Percentiles rank a stretch among this genome's conserved stretches.
These are phyloP conservation scores for Magallana ariakensis DNA, from an alignment of 1,140 invertebrate genomes.

Conservation along the genomic window DNA sequence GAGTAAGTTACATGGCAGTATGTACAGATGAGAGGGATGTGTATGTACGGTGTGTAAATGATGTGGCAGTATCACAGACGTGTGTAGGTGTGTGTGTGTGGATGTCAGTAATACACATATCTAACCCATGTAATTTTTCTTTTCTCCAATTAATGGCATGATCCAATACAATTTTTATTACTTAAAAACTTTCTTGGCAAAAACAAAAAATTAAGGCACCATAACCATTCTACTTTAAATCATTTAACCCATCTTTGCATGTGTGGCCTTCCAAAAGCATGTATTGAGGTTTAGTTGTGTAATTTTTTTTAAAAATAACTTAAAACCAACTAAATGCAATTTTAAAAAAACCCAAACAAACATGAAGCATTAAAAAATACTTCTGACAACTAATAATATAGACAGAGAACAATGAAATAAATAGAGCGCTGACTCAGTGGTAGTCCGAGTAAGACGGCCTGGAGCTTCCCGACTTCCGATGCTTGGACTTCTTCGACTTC, in stretches of 20 bases:
- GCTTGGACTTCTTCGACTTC: slow-evolving; percentile 35
- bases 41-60: background rate
- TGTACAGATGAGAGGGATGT: background rate
- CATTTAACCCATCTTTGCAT: background rate
- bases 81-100: background rate
- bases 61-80: slow-evolving; percentile 24
- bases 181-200: background rate
- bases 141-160: background rate
- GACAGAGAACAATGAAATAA: background rate
- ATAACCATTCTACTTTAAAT: background rate
- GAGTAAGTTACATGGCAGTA: slow-evolving; percentile 14
- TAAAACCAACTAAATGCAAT: too few relatives aligned
- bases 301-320: too few relatives aligned
- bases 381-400: too few relatives aligned
- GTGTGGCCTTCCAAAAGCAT: background rate
- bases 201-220: slow-evolving; percentile 19
- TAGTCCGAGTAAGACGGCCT: slow-evolving; percentile 16
- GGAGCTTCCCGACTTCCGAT: background rate
- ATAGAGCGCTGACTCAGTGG: background rate
- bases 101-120: background rate
- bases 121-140: background rate
- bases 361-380: too few relatives aligned
- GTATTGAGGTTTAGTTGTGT: too few relatives aligned
- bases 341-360: too few relatives aligned
- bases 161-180: background rate